Base-by-base conservation (phyloP, 2,113 vertebrate genomes). In the Aepyceros melampus region DNA sequence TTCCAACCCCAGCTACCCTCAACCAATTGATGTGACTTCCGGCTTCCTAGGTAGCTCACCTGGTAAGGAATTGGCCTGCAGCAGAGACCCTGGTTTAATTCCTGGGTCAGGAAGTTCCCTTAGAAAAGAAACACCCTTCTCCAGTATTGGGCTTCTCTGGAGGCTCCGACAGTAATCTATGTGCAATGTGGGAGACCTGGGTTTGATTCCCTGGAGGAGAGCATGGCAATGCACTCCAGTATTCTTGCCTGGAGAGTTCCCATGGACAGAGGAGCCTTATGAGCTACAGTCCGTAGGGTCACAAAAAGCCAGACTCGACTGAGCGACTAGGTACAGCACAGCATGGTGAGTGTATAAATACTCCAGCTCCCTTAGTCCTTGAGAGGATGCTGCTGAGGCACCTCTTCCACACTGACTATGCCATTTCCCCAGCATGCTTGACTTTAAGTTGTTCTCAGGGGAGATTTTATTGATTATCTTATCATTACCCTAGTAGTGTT, bases 281-380 rank as follows among this genome's bases (percentile, higher is more conserved):
- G 67, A 36, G 67, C 67, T 40, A 71, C n/a, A 6, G 67, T 71
- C n/a, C n/a, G 36, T 11, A 13, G 10, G 10, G 19, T 71, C 67
- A 71, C n/a, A 23, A 71, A 40, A 36, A 71, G n/a, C n/a, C n/a
- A 71, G n/a, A 23, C 19, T 71, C 5, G 10, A 71, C n/a, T 71
- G 10, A 71, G 10, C 2, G 1, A 23, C n/a, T 12, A 71, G 67
- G 67, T 21, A 40, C 5, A 40, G 67, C n/a, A 23, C 10, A 23
- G 67, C 10, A 23, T 0, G 2, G 19, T 71, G n/a, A 21, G 45
- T 60, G 0, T 10, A 7, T 8, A 88, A 87, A 25, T 33, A 47
- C 14, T 2, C 40, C 10, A 43, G 11, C 16, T 90, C 27, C 2
- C 3, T 29, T 40, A 5, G 0, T 0, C 10, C 47, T 82, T 23